phyloP scores from a whole-genome alignment of 1,140 invertebrate species.

The Pogonognathellus flavescens region DNA sequence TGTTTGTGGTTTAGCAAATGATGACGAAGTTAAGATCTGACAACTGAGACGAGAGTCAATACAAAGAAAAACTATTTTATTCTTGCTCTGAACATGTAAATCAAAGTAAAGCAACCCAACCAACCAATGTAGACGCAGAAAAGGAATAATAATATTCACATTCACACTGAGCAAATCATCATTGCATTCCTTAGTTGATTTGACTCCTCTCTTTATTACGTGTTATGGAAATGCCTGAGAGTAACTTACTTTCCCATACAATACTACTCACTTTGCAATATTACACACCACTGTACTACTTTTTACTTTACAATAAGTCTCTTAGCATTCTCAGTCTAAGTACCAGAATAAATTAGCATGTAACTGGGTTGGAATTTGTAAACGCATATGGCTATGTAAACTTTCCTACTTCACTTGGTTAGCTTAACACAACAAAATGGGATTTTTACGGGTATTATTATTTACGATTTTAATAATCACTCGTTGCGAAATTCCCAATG shows the following conservation, averaged over 20 bases:
- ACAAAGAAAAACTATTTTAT: conserved; percentile 12
- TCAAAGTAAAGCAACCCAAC: not conserved
- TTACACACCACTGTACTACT: not conserved
- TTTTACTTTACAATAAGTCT: not conserved
- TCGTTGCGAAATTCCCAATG: too few species aligned
- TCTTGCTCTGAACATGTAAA: conserved; percentile 2
- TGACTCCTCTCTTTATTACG: conserved; percentile 7
- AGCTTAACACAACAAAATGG: too few species aligned
- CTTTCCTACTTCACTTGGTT: too few species aligned
- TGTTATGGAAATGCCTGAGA: not conserved
- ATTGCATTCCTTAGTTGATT: not conserved
- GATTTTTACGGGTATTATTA: too few species aligned
- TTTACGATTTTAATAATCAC: too few species aligned
- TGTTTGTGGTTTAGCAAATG: conserved; percentile 41
- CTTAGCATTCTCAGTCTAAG: too few species aligned
- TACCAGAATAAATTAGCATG: too few species aligned
- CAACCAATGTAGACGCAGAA: not conserved
- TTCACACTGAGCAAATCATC: conserved; percentile 36
- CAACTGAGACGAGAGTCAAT: conserved; percentile 35
- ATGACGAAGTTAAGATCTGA: conserved; percentile 33
- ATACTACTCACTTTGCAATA: not conserved
- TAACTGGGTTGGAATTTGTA: too few species aligned
- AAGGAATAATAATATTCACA: not conserved
- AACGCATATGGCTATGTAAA: too few species aligned
- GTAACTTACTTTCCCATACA: not conserved